Evolutionary conservation across 2,113 vertebrate species (phyloP).

Genomic region (Fulmarus glacialis): DNA sequence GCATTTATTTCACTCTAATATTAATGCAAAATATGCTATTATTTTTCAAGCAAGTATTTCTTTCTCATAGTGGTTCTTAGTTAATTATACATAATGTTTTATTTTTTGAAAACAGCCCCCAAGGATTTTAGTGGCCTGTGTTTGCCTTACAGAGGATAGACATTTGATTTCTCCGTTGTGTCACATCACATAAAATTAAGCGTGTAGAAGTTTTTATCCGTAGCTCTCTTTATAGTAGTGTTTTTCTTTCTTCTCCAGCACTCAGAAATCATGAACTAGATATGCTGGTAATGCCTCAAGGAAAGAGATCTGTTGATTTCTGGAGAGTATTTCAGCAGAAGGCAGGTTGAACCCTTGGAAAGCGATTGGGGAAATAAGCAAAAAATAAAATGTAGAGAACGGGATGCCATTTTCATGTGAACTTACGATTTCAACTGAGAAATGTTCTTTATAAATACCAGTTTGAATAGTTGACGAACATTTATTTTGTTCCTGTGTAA

Average conservation of each 20-base stretch:
- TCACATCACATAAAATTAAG: neutral
- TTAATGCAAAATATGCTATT: neutral
- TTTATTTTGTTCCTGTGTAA: fast-evolving
- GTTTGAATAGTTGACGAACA: fast-evolving
- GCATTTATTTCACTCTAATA: neutral
- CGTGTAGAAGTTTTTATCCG: conserved; percentile 13
- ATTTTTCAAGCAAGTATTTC: neutral
- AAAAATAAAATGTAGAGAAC: neutral
- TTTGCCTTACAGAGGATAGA: neutral
- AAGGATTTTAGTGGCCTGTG: neutral
- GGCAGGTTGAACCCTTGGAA: neutral
- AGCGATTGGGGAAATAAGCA: neutral
- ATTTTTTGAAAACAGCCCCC: neutral
- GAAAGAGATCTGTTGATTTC: neutral
- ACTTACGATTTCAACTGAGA: neutral
- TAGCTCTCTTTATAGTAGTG: neutral
- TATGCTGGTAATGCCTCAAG: neutral
- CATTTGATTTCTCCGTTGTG: neutral
- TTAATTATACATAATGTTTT: neutral
- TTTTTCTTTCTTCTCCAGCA: neutral
- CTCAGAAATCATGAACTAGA: neutral
- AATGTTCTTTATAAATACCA: fast-evolving
- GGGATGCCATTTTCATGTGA: neutral
- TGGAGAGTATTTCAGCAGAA: neutral
- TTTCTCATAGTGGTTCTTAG: neutral